Base-by-base conservation (phyloP, 1,140 invertebrate species). In the Drosophila sturtevanti region DNA sequence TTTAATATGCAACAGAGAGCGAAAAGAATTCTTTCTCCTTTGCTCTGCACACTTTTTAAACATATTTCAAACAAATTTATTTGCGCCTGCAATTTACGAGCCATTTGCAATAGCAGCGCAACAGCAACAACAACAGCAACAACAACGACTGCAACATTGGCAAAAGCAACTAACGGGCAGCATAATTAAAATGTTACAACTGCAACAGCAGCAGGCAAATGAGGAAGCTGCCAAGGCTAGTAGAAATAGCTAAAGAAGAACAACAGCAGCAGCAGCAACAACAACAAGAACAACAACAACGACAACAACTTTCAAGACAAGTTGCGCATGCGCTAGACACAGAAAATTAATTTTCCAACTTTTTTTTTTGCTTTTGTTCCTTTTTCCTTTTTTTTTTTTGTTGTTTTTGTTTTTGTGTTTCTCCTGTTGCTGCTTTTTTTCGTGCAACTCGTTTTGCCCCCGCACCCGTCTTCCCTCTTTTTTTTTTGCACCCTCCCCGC, bases 21-120 rank as follows among this genome's bases (percentile, higher is more conserved):
- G n/a, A n/a, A n/a, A 4, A 31, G 27, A 35, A 12, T 41, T 31
- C 63, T 77, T 63, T 72, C 75, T 82, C 7, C 22, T 31, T 41
- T 38, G 37, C 59, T 16, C 27, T 24, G 65, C 52, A 44, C 69
- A 69, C 72, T 72, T 44, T 58, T 66, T 41, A 61, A 76, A 80
- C 84, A 84, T 80, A 84, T 89, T 78, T 71, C 67, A 72, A 87
- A 89, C 79, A 87, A 87, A 87, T 87, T 87, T 89, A 82, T 89
- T 87, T 87, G 82, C 84, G 84, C 84, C 82, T 67, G 69, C 76
- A 87, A 84, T 80, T 89, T 89, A 77, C 79, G 64, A 77, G 84
- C 37, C 68, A 69, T 77, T 55, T 68, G 12, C 37, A 41, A 44
- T 7, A 44, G 41, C 10, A 16, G 18, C 1, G 4, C 1, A 24